Evolutionary conservation across 2,888 invertebrate genomes (phyloP).

Genomic region (Ochlodes sylvanus): DNA sequence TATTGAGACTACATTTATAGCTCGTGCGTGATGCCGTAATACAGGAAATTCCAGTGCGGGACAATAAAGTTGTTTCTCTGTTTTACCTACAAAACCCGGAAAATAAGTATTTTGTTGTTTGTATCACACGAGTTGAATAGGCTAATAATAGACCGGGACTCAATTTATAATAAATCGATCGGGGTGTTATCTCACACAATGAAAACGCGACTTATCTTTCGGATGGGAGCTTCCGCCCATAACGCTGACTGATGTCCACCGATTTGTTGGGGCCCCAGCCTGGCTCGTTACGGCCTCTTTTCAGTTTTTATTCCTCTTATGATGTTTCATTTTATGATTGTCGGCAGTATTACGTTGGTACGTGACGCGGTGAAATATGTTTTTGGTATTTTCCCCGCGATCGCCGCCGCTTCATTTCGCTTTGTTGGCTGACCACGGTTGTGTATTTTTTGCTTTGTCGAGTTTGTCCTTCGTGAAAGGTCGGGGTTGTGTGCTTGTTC

Average conservation of each 20-base stretch:
- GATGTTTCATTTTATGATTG: slow-evolving; percentile 83
- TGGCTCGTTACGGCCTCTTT: slow-evolving; percentile 76
- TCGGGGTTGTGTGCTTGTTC: slow-evolving; percentile 33
- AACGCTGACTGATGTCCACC: slow-evolving; percentile 80
- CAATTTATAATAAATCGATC: slow-evolving; percentile 76
- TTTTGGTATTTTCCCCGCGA: slow-evolving; percentile 47
- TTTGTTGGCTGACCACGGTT: slow-evolving; percentile 34
- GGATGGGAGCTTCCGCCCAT: slow-evolving; percentile 58
- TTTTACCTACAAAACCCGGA: too few species aligned
- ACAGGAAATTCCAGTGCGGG: too few species aligned
- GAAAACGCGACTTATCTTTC: slow-evolving; percentile 72
- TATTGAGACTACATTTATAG: too few species aligned
- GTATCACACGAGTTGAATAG: neutral
- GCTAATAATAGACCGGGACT: slow-evolving; percentile 34
- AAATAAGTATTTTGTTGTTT: neutral
- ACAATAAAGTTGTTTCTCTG: too few species aligned
- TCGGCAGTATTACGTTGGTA: slow-evolving; percentile 67
- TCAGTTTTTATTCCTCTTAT: slow-evolving; percentile 80
- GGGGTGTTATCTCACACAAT: slow-evolving; percentile 72
- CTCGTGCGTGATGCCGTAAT: too few species aligned
- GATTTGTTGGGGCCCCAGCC: slow-evolving; percentile 79
- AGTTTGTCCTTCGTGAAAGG: slow-evolving; percentile 35
- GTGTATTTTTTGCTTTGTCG: slow-evolving; percentile 43
- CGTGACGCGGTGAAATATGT: slow-evolving; percentile 66
- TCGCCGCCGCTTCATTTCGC: slow-evolving; percentile 43